Percentiles rank a stretch among this genome's conserved stretches.
These are phyloP conservation scores for Xiphophorus hellerii DNA, from an alignment of 2,113 vertebrate genomes.

Conservation along the genomic window DNA sequence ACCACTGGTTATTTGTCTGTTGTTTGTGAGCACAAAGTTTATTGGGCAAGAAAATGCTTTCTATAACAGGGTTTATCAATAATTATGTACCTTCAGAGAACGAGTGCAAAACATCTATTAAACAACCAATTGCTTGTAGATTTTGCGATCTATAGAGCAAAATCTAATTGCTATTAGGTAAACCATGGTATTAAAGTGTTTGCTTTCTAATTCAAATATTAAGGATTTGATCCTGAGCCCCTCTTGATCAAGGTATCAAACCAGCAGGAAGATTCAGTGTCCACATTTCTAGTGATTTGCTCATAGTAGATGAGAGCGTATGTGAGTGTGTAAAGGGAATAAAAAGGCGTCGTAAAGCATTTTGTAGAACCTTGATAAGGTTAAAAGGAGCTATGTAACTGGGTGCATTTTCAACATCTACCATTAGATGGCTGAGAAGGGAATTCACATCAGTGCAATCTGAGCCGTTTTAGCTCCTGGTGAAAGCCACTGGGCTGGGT, in stretches of 20 bases:
- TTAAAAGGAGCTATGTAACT: neutral
- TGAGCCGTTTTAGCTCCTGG: slow-evolving; percentile 31
- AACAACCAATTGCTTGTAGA: too few relatives aligned
- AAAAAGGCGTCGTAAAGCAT: neutral
- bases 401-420: neutral
- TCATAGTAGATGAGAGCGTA: neutral
- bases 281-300: neutral
- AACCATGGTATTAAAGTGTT: neutral
- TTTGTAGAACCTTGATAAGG: neutral
- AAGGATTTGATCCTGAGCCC: neutral
- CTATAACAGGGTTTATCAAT: neutral
- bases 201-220: neutral
- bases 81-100: neutral
- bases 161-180: neutral
- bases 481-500: slow-evolving; percentile 30
- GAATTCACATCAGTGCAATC: slow-evolving; percentile 42
- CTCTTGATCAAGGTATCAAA: neutral
- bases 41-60: too few relatives aligned
- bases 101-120: too few relatives aligned
- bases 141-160: too few relatives aligned
- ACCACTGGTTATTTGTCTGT: too few relatives aligned
- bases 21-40: too few relatives aligned
- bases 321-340: neutral
- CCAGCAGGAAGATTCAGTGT: neutral
- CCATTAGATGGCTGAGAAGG: slow-evolving; percentile 50